Base-by-base conservation (phyloP, 2,888 invertebrate genomes). In the Drepana falcataria region DNA sequence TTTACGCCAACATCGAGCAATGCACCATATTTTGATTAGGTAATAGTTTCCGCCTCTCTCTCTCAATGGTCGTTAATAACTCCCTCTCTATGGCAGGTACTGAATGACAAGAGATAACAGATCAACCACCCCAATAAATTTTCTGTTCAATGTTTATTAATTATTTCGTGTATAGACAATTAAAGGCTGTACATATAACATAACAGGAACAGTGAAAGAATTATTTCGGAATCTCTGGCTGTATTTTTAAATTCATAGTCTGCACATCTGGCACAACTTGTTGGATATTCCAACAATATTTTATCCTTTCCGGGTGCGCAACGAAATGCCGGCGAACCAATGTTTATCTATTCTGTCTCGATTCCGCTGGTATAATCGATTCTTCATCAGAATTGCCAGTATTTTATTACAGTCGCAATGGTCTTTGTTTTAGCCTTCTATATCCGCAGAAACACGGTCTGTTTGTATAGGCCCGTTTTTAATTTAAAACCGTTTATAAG, bases 321-420 rank as follows among this genome's bases (percentile, higher is more conserved):
- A 34, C 40, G 34, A 51, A 51, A 51, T 51, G 51, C 40, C 34
- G 41, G 51, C 40, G 40, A 40, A 51, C 51, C 51, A 51, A 51
- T 51, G 51, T 51, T 51, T 51, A 51, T 51, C 51, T 51, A 51
- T 51, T 51, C 51, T 41, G 51, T 51, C 51, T 51, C 41, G 51
- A 37, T 51, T 40, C 5, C 51, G 35, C 21, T 40, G 34, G 40
- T 51, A 51, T 51, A 51, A 51, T 41, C 51, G 51, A 51, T 51
- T 51, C 51, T 41, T 40, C 34, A 51, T 51, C 2, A 35, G 40
- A 51, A 51, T 51, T 51, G 41, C 40, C 40, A 40, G 51, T 51
- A 51, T 51, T 41, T 41, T 51, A 40, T 51, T 41, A 51, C 34
- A 51, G 7, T 51, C 33, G 9, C 33, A 33, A 40, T 33, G 34